Base-by-base conservation (phyloP, 2,113 vertebrate species). In the Odontesthes bonariensis region DNA sequence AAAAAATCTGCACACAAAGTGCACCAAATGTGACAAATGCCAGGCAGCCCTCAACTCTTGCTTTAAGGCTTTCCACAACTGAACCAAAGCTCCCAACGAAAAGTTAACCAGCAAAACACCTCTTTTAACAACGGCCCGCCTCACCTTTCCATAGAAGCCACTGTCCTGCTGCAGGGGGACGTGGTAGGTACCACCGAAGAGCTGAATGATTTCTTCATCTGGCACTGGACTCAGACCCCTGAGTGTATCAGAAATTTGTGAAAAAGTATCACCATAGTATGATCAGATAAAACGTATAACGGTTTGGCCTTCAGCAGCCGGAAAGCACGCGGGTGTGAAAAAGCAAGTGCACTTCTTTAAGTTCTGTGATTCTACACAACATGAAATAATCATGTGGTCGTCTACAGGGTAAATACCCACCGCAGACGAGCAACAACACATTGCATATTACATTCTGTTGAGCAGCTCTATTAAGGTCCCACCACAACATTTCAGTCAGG, bases 91-190 rank as follows among this genome's bases (percentile, higher is more conserved):
- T 16, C 0, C n/a, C 22, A 22, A 65, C 0, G 16, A 6, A 66
- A 31, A 66, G 23, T 38, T 9, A 33, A 66, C 5, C 5, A 46
- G 3, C 5, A 42, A 38, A 33, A 38, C 12, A n/a, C n/a, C n/a
- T n/a, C n/a, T n/a, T n/a, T n/a, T n/a, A 35, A 38, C 10, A 38
- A 38, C 35, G 35, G 35, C 35, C 35, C 35, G 38, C 56, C 77
- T 88, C 59, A 95, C 95, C 93, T 96, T 96, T 78, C 95, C 95
- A 68, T 96, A 96, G 90, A 96, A 96, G 55, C 95, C 95, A 55
- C 95, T 96, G 86, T 94, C 94, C 87, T 95, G 94, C 54, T 94
- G 87, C 23, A 96, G 89, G 1, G 95, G 95, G 49, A 96, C 77
- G 54, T 96, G 95, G 69, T 83, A 94, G 4, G 95, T 95, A 11